Conservation (phyloP, 2,888 invertebrate genomes). For the Sialis lutaria region DNA sequence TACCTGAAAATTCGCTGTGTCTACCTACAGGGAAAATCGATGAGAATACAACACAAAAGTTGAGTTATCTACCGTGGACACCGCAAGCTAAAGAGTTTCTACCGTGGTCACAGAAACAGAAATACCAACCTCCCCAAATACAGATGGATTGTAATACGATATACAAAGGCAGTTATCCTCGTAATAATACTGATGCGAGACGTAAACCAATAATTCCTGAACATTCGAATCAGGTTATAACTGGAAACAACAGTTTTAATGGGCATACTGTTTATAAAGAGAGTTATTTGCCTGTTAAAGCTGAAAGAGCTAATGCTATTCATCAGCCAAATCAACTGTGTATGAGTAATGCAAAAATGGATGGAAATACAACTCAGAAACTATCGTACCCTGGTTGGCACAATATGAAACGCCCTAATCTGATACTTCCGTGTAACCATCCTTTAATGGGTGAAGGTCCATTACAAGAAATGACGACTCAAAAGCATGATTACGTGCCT, state of each 20-base stretch:
- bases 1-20: constrained; percentile 17
- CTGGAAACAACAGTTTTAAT: not conserved
- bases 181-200: constrained; percentile 8
- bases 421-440: constrained; percentile 42
- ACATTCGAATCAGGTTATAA: not conserved
- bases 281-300: constrained; percentile 37
- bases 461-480: constrained; percentile 55
- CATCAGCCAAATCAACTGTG: constrained; percentile 24
- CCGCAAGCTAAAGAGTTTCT: constrained; percentile 21
- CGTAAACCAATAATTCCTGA: constrained; percentile 20
- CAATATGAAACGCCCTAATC: constrained; percentile 29
- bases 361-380: constrained; percentile 35
- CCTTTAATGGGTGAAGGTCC: constrained; percentile 43
- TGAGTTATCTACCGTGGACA: constrained; percentile 30
- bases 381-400: constrained; percentile 36
- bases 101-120: constrained; percentile 26
- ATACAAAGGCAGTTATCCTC: constrained; percentile 40
- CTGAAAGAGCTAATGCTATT: constrained; percentile 18
- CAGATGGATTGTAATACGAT: constrained; percentile 42
- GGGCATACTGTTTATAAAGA: constrained; percentile 44
- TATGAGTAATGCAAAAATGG: constrained; percentile 26
- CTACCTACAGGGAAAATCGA: constrained; percentile 15
- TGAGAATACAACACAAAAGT: constrained; percentile 14
- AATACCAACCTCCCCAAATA: constrained; percentile 36
- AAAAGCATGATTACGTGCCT: constrained; percentile 52